A percentile compares a stretch with the other conserved stretches of the same genome.
Conservation (phyloP, 2,888 invertebrate species). For the Scaptomyza cyrtandrae region DNA sequence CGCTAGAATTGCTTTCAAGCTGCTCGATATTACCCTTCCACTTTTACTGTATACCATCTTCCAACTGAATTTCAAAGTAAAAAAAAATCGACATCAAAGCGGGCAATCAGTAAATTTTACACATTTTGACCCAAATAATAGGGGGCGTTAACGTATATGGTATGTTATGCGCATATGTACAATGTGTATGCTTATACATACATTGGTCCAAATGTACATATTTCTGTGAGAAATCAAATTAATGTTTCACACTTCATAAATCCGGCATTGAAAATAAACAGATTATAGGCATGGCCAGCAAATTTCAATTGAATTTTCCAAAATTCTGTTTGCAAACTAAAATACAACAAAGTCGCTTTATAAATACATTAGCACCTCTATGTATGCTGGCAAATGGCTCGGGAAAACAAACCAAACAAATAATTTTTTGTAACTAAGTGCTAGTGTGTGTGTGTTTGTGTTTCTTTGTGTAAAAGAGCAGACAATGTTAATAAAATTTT, state of each 20-base stretch:
- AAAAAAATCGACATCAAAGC: constrained; percentile 65
- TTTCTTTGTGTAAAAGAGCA: constrained; percentile 7
- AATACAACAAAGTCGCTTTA: constrained; percentile 73
- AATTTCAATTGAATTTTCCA: constrained; percentile 14
- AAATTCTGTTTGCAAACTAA: constrained; percentile 45
- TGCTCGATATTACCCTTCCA: background rate
- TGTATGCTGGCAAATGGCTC: constrained; percentile 32
- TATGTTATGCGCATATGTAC: background rate
- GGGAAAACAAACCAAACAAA: constrained; percentile 11
- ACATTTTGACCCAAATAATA: constrained; percentile 69
- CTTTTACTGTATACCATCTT: background rate
- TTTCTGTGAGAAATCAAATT: constrained; percentile 61
- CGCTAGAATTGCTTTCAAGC: constrained; percentile 23
- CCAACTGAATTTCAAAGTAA: constrained; percentile 46
- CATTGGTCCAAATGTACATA: background rate
- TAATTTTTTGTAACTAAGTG: background rate
- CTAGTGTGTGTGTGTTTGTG: constrained; percentile 1
- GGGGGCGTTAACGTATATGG: constrained; percentile 11
- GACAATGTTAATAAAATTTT: constrained; percentile 40
- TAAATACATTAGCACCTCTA: constrained; percentile 77
- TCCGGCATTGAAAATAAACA: constrained; percentile 73
- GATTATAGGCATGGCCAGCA: constrained; percentile 60
- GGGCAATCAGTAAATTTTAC: constrained; percentile 41
- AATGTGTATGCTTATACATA: background rate
- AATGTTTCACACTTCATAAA: constrained; percentile 78